phyloP scores from a whole-genome alignment of 1,140 invertebrate genomes.

The Nasonia vitripennis region DNA sequence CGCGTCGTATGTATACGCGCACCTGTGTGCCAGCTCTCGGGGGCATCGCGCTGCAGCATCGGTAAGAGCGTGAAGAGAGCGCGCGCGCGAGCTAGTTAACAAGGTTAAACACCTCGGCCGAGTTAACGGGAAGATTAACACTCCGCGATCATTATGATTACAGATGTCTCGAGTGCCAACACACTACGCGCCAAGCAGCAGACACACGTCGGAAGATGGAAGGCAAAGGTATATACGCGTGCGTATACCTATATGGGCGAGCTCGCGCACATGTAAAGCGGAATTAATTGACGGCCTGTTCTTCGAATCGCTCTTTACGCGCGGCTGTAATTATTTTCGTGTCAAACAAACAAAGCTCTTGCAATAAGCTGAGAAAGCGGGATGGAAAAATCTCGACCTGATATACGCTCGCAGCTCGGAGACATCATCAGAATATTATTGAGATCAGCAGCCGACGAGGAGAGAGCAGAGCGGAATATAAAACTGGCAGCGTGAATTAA shows the following conservation, averaged over 20 bases:
- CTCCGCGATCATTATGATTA: constrained; percentile 74
- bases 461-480: not conserved
- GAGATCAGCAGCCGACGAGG: not conserved
- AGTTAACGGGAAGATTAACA: constrained; percentile 76
- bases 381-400: not conserved
- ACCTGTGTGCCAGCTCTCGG: not conserved
- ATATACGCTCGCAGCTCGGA: too few relatives aligned
- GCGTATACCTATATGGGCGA: too few relatives aligned
- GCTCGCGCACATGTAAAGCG: constrained; percentile 26
- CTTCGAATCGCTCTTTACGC: constrained; percentile 32
- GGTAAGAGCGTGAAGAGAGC: constrained; percentile 44
- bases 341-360: constrained; percentile 22
- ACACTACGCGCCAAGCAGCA: too few relatives aligned
- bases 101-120: constrained; percentile 75
- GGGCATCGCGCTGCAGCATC: not conserved
- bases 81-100: constrained; percentile 69
- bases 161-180: constrained; percentile 66
- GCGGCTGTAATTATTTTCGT: constrained; percentile 29
- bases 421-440: not conserved
- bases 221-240: not conserved
- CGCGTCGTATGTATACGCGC: constrained; percentile 12
- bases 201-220: constrained; percentile 48
- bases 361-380: constrained; percentile 22
- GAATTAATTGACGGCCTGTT: constrained; percentile 48
- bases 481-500: not conserved